phyloP scores from a whole-genome alignment of 2,888 invertebrate genomes.

The Stomorhina lunata region DNA sequence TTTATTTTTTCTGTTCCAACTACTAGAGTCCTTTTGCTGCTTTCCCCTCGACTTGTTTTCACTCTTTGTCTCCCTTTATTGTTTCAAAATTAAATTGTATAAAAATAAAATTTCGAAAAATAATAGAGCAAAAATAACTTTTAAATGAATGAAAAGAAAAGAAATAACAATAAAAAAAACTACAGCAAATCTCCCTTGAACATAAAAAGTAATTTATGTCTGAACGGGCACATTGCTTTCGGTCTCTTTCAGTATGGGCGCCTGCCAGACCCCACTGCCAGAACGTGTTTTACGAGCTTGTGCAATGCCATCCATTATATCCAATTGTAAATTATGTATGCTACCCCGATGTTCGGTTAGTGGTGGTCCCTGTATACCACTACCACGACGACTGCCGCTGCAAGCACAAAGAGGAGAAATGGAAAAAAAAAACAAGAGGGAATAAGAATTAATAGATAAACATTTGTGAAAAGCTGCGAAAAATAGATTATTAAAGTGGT shows the following conservation, averaged over 20 bases:
- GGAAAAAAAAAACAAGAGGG: neutral
- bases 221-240: slow-evolving; percentile 79
- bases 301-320: slow-evolving; percentile 94
- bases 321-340: slow-evolving; percentile 90
- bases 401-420: neutral
- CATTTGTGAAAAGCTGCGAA: slow-evolving; percentile 7
- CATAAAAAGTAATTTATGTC: slow-evolving; percentile 73
- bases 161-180: slow-evolving; percentile 1
- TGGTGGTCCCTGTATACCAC: slow-evolving; percentile 83
- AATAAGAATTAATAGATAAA: slow-evolving; percentile 17
- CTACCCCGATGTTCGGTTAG: slow-evolving; percentile 87
- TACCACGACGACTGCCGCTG: slow-evolving; percentile 78
- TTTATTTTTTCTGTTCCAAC: neutral
- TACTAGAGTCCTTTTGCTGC: neutral
- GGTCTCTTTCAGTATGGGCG: slow-evolving; percentile 80
- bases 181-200: too few species aligned
- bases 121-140: neutral
- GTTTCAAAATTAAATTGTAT: slow-evolving; percentile 32
- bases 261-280: slow-evolving; percentile 85
- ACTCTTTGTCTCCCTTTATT: neutral
- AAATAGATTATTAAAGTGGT: neutral
- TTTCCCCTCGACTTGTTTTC: neutral
- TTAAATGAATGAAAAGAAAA: neutral
- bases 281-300: slow-evolving; percentile 86
- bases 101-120: slow-evolving; percentile 9